A percentile compares a stretch with the other conserved stretches of the same genome.
phyloP scores from a whole-genome alignment of 2,113 vertebrate species.

The Chamaetylas fuelleborni region DNA sequence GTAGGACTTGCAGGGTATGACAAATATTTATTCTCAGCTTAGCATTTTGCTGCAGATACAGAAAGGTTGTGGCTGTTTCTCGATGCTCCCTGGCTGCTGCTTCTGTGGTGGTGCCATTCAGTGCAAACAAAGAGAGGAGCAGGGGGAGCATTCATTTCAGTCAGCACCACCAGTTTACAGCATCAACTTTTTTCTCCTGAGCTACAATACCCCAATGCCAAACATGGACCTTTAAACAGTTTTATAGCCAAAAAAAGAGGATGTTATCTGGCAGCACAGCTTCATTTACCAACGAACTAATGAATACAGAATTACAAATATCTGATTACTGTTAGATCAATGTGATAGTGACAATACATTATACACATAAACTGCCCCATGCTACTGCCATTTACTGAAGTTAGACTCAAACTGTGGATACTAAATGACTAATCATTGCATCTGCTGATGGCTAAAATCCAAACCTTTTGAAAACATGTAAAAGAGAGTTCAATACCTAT shows the following conservation, averaged over 20 bases:
- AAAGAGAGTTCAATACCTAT: neutral
- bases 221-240: neutral
- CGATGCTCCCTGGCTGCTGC: neutral
- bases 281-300: neutral
- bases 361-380: neutral
- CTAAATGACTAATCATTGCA: neutral
- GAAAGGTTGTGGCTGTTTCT: neutral
- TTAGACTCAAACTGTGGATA: neutral
- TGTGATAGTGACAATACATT: neutral
- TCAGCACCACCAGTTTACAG: neutral
- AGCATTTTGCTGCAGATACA: neutral
- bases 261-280: neutral
- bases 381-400: neutral
- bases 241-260: neutral
- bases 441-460: neutral
- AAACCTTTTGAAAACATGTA: neutral
- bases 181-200: neutral
- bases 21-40: neutral
- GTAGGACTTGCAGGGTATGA: neutral
- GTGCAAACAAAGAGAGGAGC: neutral
- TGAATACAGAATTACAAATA: neutral
- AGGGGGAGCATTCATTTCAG: neutral
- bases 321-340: neutral
- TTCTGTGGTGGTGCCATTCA: neutral
- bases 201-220: neutral